Percentiles rank a stretch among this genome's conserved stretches.
Evolutionary conservation across 2,113 vertebrate genomes (phyloP).

Genomic region (Daboia siamensis): DNA sequence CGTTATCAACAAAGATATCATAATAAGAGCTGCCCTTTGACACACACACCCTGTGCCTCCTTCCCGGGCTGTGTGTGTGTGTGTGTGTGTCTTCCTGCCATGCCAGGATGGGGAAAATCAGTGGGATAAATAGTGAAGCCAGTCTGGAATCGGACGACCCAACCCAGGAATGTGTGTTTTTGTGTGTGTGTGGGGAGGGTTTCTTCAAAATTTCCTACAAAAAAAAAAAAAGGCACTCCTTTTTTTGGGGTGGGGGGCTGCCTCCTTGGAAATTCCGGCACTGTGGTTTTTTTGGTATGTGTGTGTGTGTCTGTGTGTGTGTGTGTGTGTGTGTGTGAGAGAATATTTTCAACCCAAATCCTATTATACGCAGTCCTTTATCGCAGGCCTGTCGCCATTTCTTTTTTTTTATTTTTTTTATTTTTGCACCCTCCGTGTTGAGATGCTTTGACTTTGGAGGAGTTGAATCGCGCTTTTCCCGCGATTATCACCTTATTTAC

Average conservation of each 20-base stretch:
- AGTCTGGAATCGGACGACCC: not conserved
- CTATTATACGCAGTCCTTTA: too few relatives aligned
- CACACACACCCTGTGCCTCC: constrained; percentile 49
- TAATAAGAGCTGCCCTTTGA: constrained; percentile 79
- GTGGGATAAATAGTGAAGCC: not conserved
- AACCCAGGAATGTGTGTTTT: not conserved
- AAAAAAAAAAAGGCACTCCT: too few relatives aligned
- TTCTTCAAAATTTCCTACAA: too few relatives aligned
- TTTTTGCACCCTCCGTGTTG: not conserved
- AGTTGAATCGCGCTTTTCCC: not conserved
- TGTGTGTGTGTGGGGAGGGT: too few relatives aligned
- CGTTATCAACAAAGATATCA: constrained; percentile 87
- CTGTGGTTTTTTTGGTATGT: too few relatives aligned
- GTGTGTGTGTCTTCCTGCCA: constrained; percentile 24
- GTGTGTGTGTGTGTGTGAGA: too few relatives aligned
- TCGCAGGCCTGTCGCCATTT: too few relatives aligned
- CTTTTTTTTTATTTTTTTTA: too few relatives aligned
- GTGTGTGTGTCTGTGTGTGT: too few relatives aligned
- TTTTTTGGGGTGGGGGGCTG: too few relatives aligned
- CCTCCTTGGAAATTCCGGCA: too few relatives aligned
- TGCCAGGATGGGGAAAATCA: not conserved
- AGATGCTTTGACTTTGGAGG: not conserved
- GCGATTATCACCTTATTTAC: not conserved
- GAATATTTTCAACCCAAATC: too few relatives aligned
- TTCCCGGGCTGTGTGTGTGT: constrained; percentile 32